A percentile compares a stretch with the other conserved stretches of the same genome.
phyloP scores from a whole-genome alignment of 2,113 vertebrate genomes.

The Amphilophus citrinellus region DNA sequence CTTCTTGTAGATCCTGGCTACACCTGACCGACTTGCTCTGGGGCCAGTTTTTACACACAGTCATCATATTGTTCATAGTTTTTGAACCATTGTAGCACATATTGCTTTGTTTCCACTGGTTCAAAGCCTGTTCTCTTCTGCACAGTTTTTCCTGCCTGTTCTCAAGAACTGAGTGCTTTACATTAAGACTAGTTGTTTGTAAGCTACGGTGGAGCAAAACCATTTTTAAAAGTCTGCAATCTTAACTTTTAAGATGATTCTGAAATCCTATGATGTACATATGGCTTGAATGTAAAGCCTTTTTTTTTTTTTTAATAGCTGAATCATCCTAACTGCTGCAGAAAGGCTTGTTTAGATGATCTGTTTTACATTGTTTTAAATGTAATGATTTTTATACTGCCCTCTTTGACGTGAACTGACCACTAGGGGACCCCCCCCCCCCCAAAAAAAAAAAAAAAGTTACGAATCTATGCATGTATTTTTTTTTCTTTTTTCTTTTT shows the following conservation, averaged over 20 bases:
- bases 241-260: background rate
- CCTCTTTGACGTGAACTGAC: background rate
- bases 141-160: background rate
- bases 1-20: background rate
- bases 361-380: constrained; percentile 83
- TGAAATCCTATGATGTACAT: constrained; percentile 8
- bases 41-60: background rate
- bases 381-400: constrained; percentile 63
- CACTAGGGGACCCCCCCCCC: too few relatives aligned
- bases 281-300: background rate
- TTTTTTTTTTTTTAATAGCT: background rate
- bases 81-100: background rate
- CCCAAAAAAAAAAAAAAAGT: too few relatives aligned
- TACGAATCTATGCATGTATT: constrained; percentile 22
- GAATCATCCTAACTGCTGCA: background rate
- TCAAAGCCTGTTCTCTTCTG: background rate
- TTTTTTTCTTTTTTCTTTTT: constrained; percentile 25
- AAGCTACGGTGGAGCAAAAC: background rate
- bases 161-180: background rate
- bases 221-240: background rate
- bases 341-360: constrained; percentile 7
- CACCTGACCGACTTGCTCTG: constrained; percentile 11
- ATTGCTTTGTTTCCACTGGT: constrained; percentile 1
- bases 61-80: background rate
- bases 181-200: background rate